Conservation (phyloP, 2,888 invertebrate genomes). For the Andrena marginata region DNA sequence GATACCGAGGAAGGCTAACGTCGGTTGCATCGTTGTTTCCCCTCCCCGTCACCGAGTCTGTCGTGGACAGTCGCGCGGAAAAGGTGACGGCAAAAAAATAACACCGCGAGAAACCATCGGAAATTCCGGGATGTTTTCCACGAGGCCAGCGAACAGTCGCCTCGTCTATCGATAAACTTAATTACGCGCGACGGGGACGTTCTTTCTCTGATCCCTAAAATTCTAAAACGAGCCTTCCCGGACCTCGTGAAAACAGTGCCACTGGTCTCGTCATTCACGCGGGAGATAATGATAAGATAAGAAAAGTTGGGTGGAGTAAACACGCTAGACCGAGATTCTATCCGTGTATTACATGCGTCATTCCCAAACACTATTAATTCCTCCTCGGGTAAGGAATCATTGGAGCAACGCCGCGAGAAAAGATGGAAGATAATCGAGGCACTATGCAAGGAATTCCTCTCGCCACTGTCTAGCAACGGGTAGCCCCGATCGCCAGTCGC, state of each 20-base stretch:
- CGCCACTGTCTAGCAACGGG: background rate
- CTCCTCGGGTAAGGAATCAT: background rate
- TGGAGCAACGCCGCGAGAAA: no score
- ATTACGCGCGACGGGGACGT: conserved; percentile 48
- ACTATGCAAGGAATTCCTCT: no score
- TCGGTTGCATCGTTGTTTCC: background rate
- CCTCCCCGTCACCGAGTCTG: conserved; percentile 24
- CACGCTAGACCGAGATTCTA: background rate
- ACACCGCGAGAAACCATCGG: conserved; percentile 32
- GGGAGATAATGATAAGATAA: conserved; percentile 62
- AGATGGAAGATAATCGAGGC: no score
- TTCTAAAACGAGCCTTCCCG: background rate
- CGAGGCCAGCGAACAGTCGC: conserved; percentile 5
- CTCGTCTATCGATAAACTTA: conserved; percentile 66
- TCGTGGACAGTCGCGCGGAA: conserved; percentile 28
- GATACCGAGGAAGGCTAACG: background rate
- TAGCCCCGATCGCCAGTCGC: background rate
- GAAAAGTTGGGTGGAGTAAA: conserved; percentile 32
- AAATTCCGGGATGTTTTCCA: conserved; percentile 47
- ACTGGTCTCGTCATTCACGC: conserved; percentile 22
- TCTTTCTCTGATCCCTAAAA: conserved; percentile 19
- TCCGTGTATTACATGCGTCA: background rate
- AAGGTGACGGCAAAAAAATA: conserved; percentile 25
- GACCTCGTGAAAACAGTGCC: conserved; percentile 8
- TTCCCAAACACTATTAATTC: conserved; percentile 24